These are phyloP conservation scores for Saccostrea glomerata DNA, from an alignment of 1,140 invertebrate genomes.

Conservation along the genomic window DNA sequence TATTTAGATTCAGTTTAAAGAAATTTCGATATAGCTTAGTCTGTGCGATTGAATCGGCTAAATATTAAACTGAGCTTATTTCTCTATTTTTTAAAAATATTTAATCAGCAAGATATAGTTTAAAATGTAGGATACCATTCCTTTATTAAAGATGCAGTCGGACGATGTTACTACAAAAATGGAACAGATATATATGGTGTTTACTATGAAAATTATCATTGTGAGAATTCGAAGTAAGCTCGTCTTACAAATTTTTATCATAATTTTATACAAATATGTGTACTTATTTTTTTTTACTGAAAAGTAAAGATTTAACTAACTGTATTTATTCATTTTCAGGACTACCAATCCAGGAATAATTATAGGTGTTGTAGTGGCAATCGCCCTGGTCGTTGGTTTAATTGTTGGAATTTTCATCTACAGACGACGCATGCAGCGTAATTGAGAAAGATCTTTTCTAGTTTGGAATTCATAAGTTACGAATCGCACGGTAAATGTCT, in stretches of 20 bases:
- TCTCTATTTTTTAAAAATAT: no score
- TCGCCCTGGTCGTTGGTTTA: neutral
- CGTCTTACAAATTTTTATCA: no score
- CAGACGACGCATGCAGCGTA: neutral
- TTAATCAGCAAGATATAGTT: no score
- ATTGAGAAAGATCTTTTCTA: neutral
- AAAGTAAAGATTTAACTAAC: neutral
- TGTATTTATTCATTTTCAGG: neutral
- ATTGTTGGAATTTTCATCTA: neutral
- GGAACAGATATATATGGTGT: neutral
- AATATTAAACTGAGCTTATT: no score
- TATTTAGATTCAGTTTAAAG: no score
- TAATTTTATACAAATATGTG: neutral
- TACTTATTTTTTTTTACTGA: neutral
- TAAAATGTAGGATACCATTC: no score
- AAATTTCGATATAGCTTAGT: no score
- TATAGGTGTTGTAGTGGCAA: neutral
- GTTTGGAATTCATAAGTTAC: neutral
- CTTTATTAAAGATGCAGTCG: neutral
- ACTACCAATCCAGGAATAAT: neutral
- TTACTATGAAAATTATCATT: neutral
- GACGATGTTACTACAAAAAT: neutral
- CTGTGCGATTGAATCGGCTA: no score
- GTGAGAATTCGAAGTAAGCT: neutral
- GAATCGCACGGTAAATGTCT: no score